phyloP scores from a whole-genome alignment of 2,888 invertebrate species.

The Lithophane socia region DNA sequence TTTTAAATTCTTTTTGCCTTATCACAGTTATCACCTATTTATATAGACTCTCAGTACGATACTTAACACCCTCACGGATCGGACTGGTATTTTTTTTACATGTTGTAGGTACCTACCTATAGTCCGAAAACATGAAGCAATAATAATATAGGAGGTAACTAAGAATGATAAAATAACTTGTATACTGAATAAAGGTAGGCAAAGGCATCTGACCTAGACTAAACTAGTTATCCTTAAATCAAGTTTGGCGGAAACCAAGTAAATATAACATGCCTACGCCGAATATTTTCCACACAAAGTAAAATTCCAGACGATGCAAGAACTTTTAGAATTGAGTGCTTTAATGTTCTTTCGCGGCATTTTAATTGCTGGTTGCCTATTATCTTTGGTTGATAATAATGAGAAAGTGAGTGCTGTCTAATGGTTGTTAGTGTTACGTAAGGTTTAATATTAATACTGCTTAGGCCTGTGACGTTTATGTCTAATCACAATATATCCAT shows the following conservation, averaged over 20 bases:
- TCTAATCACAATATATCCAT: constrained; percentile 32
- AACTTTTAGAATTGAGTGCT: constrained; percentile 16
- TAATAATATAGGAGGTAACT: not conserved
- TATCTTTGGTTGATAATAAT: constrained; percentile 64
- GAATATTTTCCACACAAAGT: constrained; percentile 12
- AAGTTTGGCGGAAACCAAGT: constrained; percentile 19
- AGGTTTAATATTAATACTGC: constrained; percentile 54
- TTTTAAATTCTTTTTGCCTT: no score
- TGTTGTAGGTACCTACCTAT: no score
- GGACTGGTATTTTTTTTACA: no score
- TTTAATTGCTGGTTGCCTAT: constrained; percentile 58
- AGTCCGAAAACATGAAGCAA: not conserved
- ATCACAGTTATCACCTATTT: no score
- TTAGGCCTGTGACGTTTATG: constrained; percentile 55
- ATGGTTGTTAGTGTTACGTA: constrained; percentile 63
- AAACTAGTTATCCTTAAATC: constrained; percentile 30
- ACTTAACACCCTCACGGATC: no score
- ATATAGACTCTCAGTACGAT: no score
- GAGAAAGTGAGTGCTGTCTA: constrained; percentile 69
- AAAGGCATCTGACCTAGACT: constrained; percentile 3
- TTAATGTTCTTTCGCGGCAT: constrained; percentile 50
- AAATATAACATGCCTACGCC: not conserved
- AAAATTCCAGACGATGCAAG: constrained; percentile 16
- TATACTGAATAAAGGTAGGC: not conserved
- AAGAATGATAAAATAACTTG: constrained; percentile 6